Evolutionary conservation across 2,797 vertebrate genomes (phyloP).

Genomic region (Lepidocolaptes lacrymiger): DNA sequence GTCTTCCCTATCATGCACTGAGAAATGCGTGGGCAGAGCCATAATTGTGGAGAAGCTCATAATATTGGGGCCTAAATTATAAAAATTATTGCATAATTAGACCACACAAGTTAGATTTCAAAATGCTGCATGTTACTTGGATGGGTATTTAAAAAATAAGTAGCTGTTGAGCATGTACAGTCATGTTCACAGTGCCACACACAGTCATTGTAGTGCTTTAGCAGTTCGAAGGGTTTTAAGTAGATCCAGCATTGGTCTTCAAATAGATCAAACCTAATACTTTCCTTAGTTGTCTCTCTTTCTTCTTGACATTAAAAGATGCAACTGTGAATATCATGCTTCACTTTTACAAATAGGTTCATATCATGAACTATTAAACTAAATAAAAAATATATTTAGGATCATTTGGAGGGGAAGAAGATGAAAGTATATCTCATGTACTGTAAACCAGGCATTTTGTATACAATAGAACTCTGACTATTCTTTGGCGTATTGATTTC

Average conservation of each 20-base stretch:
- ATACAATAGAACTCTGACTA: background rate
- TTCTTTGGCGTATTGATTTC: background rate
- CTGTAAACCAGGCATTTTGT: background rate
- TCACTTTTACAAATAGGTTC: background rate
- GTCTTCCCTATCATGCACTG: conserved; percentile 37
- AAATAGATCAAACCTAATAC: conserved; percentile 13
- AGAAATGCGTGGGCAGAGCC: conserved; percentile 62
- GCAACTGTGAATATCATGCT: background rate
- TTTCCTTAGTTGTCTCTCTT: background rate
- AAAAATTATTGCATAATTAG: conserved; percentile 70
- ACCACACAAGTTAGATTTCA: conserved; percentile 70
- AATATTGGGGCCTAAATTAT: conserved; percentile 65
- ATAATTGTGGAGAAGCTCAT: conserved; percentile 63
- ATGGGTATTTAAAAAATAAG: conserved; percentile 67
- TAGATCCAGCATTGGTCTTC: conserved; percentile 47
- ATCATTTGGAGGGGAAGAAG: background rate
- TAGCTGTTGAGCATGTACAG: conserved; percentile 50
- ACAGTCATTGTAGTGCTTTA: conserved; percentile 52
- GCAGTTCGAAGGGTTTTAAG: conserved; percentile 19
- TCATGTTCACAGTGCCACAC: conserved; percentile 67
- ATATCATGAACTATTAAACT: background rate
- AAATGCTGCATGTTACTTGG: conserved; percentile 53
- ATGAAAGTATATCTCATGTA: background rate
- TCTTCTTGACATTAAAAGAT: conserved; percentile 1
- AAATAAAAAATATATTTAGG: background rate